Base-by-base conservation (phyloP, 2,888 invertebrate genomes). In the Formica aserva region DNA sequence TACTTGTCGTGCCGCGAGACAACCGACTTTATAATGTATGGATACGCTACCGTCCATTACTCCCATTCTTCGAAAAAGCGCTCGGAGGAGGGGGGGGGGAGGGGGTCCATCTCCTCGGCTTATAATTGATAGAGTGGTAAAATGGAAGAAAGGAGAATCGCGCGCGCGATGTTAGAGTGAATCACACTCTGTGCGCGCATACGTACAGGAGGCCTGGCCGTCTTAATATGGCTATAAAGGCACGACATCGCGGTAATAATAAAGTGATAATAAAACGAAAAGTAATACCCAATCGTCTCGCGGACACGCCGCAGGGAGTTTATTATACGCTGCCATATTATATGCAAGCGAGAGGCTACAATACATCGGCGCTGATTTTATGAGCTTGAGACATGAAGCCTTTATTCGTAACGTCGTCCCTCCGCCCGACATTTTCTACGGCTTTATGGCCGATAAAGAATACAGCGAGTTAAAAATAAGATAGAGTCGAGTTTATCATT, bases 191-290 rank as follows among this genome's bases (percentile, higher is more conserved):
- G 57, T 60, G 82, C 74, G 76, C 62, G 78, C 83, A 80, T 66
- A 85, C 89, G 77, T 83, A 82, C 80, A 85, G 83, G 76, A 45
- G 57, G 62, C 71, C 26, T 26, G 82, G 78, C 83, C 55, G 87
- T 88, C 92, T 93, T 92, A 92, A 93, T 93, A 92, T 90, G 92
- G 86, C 92, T 89, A 88, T 93, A 93, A 93, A 92, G 87, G 86
- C 89, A 78, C 48, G 48, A 91, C 87, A 6, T 91, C 88, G 91
- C 88, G 82, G 92, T 91, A 93, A 93, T 93, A 93, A 93, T 93
- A 93, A 93, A 93, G 93, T 89, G 93, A 93, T 93, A 92, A 92
- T 93, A 93, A 93, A 93, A 92, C 85, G 91, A 91, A 92, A 92
- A 92, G 89, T 92, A 92, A 92, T 90, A 90, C 85, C 91, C 91